These are phyloP conservation scores for Tethya wilhelma DNA, from an alignment of 37 sponge, comb jelly and placozoan genomes.

Conservation along the genomic window DNA sequence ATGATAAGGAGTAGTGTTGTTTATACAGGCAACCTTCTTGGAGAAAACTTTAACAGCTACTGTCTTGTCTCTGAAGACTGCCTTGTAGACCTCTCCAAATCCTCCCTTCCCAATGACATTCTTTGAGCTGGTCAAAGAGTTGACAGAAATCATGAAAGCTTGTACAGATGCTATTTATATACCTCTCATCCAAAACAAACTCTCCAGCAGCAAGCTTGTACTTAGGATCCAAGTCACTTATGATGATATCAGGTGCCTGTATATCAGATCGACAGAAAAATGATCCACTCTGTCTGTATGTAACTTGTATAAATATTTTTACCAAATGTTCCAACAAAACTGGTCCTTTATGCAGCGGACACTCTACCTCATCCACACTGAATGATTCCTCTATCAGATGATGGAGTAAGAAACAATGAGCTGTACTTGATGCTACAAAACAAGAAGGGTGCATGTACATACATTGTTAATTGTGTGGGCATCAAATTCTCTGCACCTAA, in stretches of 20 bases:
- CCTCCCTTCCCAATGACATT: constrained; percentile 76
- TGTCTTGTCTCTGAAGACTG: constrained; percentile 8
- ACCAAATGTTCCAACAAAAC: constrained; percentile 67
- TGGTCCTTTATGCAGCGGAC: constrained; percentile 49
- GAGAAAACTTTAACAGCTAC: constrained; percentile 78
- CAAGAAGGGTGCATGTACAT: not conserved
- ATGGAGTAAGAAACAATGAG: constrained; percentile 42
- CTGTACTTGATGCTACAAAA: not conserved
- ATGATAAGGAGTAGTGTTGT: constrained; percentile 61
- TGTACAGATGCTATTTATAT: not conserved
- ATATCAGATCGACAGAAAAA: not conserved
- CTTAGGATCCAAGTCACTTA: constrained; percentile 55
- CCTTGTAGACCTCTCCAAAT: constrained; percentile 78
- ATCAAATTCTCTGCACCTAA: not conserved
- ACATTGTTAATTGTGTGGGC: not conserved
- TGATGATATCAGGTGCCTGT: constrained; percentile 72
- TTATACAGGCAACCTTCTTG: constrained; percentile 46
- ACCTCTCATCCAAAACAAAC: constrained; percentile 50
- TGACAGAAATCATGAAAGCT: not conserved
- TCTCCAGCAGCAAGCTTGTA: constrained; percentile 29
- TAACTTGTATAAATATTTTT: not conserved
- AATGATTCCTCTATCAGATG: constrained; percentile 4
- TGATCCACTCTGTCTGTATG: not conserved
- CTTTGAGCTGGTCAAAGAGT: constrained; percentile 18
- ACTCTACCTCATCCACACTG: constrained; percentile 19